These are phyloP conservation scores for Mico argentatus DNA, from an alignment of 2,797 vertebrate genomes.

Conservation along the genomic window DNA sequence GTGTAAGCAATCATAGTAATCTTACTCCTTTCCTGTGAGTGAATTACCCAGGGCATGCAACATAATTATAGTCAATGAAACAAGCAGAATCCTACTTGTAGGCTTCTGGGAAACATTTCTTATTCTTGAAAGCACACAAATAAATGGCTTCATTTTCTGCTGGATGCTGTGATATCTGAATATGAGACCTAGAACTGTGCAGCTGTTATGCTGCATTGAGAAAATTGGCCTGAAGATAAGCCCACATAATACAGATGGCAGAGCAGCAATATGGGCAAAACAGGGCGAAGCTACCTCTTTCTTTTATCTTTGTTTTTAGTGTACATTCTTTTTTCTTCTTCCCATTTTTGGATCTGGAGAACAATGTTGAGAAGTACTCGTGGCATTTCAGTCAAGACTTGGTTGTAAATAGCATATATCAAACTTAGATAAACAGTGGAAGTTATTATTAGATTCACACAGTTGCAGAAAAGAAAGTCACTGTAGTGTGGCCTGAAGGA, in stretches of 20 bases:
- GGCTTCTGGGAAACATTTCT: background rate
- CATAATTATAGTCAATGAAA: background rate
- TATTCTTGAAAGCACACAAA: background rate
- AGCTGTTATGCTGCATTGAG: background rate
- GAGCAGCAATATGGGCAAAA: background rate
- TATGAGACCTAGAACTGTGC: background rate
- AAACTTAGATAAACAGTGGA: constrained; percentile 21
- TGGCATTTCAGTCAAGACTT: background rate
- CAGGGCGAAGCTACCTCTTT: background rate
- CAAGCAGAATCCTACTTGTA: background rate
- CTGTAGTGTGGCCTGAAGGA: background rate
- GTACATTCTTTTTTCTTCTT: background rate
- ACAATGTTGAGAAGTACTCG: background rate
- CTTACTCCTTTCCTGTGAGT: background rate
- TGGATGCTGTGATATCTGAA: background rate
- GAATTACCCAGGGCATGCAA: background rate
- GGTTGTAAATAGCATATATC: background rate
- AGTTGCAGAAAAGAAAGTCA: background rate
- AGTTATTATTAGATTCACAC: background rate
- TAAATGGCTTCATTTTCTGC: background rate
- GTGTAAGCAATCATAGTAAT: background rate
- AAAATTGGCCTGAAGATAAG: background rate
- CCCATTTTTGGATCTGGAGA: background rate
- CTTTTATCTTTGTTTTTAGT: background rate
- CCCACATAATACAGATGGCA: background rate